Evolutionary conservation across 2,888 invertebrate species (phyloP).

Genomic region (Volucella inflata): DNA sequence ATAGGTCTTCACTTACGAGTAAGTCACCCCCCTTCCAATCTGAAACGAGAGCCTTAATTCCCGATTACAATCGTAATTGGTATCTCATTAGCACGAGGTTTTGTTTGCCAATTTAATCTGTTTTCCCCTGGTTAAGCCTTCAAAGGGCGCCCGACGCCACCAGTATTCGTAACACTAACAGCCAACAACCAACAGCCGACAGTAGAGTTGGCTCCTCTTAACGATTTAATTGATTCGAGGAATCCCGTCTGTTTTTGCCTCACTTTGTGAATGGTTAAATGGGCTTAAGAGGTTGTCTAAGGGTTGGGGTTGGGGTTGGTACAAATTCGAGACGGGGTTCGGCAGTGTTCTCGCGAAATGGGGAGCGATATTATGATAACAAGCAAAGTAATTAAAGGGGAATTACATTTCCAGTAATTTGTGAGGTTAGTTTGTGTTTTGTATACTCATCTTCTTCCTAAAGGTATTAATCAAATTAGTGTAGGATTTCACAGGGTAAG

Average conservation of each 20-base stretch:
- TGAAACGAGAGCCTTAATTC: constrained; percentile 62
- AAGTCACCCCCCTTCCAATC: not conserved
- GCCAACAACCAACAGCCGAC: constrained; percentile 4
- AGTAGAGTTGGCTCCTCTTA: constrained; percentile 41
- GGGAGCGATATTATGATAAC: constrained; percentile 60
- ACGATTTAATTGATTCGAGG: constrained; percentile 66
- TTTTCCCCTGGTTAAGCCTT: constrained; percentile 58
- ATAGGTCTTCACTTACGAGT: not conserved
- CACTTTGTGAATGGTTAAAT: constrained; percentile 38
- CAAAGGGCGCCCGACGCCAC: constrained; percentile 45
- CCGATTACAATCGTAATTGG: constrained; percentile 74
- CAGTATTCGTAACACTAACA: constrained; percentile 7
- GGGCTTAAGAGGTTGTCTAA: constrained; percentile 20
- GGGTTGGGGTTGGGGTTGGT: not conserved
- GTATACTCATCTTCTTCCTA: not conserved
- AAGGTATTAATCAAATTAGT: constrained; percentile 52
- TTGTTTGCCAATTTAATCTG: constrained; percentile 67
- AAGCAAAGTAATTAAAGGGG: constrained; percentile 68
- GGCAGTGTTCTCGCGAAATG: constrained; percentile 58
- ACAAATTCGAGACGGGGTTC: not conserved
- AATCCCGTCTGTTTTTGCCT: constrained; percentile 44
- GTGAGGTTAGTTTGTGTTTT: constrained; percentile 7
- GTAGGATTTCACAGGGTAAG: not conserved
- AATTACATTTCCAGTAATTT: constrained; percentile 65
- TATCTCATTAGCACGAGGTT: constrained; percentile 72